A percentile compares a stretch with the other conserved stretches of the same genome.
Conservation (phyloP, 2,113 vertebrate genomes). For the Tragelaphus buxtoni region DNA sequence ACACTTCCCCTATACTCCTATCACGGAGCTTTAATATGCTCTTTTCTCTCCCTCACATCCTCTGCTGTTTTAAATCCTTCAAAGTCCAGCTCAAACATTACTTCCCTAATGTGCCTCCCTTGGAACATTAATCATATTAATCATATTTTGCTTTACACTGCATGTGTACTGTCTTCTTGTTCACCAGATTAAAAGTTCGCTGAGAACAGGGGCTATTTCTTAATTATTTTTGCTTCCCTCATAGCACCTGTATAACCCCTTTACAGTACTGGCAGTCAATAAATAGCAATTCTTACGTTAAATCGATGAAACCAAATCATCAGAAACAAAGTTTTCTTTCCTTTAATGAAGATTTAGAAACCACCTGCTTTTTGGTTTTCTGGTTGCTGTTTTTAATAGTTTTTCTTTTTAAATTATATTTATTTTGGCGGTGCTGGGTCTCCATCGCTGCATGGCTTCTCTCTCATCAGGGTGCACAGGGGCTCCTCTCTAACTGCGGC, state of each 20-base stretch:
- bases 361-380: background rate
- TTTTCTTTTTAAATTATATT: background rate
- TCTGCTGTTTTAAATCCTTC: background rate
- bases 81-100: background rate
- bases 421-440: background rate
- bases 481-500: background rate
- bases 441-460: background rate
- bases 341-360: slow-evolving; percentile 8
- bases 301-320: background rate
- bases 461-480: background rate
- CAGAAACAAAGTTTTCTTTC: background rate
- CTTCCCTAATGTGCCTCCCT: background rate
- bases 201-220: background rate
- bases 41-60: background rate
- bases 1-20: background rate
- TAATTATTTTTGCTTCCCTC: background rate
- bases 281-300: background rate
- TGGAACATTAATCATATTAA: background rate
- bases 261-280: background rate
- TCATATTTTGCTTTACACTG: background rate
- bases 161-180: background rate
- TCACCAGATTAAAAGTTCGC: background rate
- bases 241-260: background rate
- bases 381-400: background rate
- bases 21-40: background rate